Conservation (phyloP, 2,113 vertebrate genomes). For the Emberiza fucata region DNA sequence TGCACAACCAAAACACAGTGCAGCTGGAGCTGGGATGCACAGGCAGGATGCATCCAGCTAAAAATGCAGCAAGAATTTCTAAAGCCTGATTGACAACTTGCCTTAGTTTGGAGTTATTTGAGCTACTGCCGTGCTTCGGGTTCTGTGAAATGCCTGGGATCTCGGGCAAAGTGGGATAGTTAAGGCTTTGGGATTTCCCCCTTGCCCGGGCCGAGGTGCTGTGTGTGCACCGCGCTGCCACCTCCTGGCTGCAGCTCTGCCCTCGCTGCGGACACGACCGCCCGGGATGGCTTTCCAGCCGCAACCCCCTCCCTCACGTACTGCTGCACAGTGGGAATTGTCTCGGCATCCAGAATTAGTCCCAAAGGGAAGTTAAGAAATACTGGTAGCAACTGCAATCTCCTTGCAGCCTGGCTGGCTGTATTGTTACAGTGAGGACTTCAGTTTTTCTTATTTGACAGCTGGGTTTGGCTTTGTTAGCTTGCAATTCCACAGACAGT, state of each 20-base stretch:
- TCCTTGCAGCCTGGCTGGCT: not conserved
- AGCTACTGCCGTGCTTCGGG: not conserved
- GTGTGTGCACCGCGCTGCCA: not conserved
- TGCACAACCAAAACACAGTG: not conserved
- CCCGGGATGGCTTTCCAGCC: accelerated
- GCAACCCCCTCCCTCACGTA: not conserved
- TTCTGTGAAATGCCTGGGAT: not conserved
- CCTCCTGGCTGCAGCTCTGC: not conserved
- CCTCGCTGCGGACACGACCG: not conserved
- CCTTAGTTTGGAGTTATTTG: not conserved
- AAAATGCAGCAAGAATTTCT: not conserved
- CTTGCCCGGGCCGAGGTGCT: accelerated
- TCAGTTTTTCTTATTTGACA: not conserved
- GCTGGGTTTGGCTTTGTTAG: not conserved
- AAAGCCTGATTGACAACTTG: not conserved
- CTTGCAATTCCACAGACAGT: not conserved
- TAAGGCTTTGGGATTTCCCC: not conserved
- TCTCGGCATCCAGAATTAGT: not conserved
- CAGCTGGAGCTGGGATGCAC: not conserved
- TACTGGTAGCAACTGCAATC: not conserved
- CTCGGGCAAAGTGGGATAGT: not conserved
- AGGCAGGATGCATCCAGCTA: not conserved
- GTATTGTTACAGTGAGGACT: not conserved
- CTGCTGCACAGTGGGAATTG: not conserved
- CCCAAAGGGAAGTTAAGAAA: not conserved